A percentile compares a stretch with the other conserved stretches of the same genome.
phyloP scores from a whole-genome alignment of 2,888 invertebrate genomes.

The Folsomia manolachei region DNA sequence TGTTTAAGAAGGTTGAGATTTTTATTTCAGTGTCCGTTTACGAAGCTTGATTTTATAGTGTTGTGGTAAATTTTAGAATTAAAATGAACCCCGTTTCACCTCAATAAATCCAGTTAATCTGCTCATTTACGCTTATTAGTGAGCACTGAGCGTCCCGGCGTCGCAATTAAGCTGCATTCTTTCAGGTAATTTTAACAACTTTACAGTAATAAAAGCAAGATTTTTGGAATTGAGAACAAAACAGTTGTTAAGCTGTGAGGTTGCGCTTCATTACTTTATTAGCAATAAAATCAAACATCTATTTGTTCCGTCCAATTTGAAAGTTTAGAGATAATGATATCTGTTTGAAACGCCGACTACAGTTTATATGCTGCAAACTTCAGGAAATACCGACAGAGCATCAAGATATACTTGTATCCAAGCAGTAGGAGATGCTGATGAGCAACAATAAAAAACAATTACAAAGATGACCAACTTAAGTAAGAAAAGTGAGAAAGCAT shows the following conservation, averaged over 20 bases:
- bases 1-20: too few relatives aligned
- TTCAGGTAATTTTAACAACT: constrained; percentile 5
- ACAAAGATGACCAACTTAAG: too few relatives aligned
- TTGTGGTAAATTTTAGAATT: background rate
- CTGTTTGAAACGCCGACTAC: constrained; percentile 4
- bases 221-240: constrained; percentile 3
- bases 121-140: constrained; percentile 3
- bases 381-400: too few relatives aligned
- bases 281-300: constrained; percentile 10
- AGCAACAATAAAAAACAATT: background rate
- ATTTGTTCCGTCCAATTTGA: background rate
- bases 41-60: background rate
- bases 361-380: background rate
- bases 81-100: background rate
- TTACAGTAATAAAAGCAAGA: constrained; percentile 2
- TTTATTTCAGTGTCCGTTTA: background rate
- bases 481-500: too few relatives aligned
- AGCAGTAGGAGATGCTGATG: background rate
- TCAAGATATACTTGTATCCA: too few relatives aligned
- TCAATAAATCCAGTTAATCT: constrained; percentile 9
- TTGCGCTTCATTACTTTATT: constrained; percentile 15
- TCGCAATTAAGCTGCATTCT: constrained; percentile 1
- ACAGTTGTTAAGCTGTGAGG: background rate
- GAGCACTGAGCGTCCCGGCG: background rate
- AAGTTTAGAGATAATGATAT: background rate